A percentile compares a stretch with the other conserved stretches of the same genome.
Evolutionary conservation across 2,113 vertebrate species (phyloP).

Genomic region (Paracyprichromis sp.): DNA sequence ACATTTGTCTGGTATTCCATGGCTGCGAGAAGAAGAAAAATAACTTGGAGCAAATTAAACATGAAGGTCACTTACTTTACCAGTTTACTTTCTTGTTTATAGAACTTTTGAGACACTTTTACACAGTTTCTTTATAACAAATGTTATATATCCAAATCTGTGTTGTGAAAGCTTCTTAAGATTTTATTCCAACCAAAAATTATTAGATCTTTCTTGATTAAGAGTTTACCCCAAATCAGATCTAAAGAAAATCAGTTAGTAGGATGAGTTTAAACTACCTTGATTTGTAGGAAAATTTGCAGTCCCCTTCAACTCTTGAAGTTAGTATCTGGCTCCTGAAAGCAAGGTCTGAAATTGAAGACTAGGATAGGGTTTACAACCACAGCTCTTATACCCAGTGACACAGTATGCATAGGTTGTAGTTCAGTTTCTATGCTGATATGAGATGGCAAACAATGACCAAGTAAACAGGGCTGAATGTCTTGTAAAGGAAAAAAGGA

Average conservation of each 20-base stretch:
- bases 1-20: constrained; percentile 67
- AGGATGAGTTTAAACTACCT: background rate
- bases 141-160: background rate
- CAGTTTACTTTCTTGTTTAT: background rate
- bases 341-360: background rate
- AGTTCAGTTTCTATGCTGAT: background rate
- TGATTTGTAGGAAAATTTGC: background rate
- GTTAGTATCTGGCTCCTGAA: background rate
- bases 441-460: background rate
- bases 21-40: constrained; percentile 3
- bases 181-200: background rate
- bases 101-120: background rate
- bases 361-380: background rate
- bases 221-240: background rate
- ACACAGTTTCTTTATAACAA: background rate
- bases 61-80: background rate
- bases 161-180: background rate
- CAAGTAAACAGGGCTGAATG: background rate
- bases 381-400: constrained; percentile 32
- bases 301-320: background rate
- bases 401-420: background rate
- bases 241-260: background rate
- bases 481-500: background rate
- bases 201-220: background rate
- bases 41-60: background rate